A percentile compares a stretch with the other conserved stretches of the same genome.
Evolutionary conservation across 1,140 invertebrate genomes (phyloP).

Genomic region (Drosophila trapezifrons): DNA sequence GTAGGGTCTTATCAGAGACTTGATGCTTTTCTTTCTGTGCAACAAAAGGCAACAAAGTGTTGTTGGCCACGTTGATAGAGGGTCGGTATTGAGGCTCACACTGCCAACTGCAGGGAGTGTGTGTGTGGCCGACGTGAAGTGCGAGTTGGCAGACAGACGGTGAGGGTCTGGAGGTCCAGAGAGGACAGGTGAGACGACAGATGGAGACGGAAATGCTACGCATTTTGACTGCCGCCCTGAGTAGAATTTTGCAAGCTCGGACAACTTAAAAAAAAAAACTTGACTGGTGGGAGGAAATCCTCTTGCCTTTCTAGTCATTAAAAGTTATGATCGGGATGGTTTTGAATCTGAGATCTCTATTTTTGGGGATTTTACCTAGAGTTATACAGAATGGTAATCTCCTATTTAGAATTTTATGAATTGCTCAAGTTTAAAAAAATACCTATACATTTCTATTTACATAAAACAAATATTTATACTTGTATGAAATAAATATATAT

Average conservation of each 20-base stretch:
- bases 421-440: no score
- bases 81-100: conserved; percentile 5
- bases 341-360: not conserved
- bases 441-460: no score
- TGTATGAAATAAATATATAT: no score
- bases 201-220: conserved; percentile 28
- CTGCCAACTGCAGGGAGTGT: conserved; percentile 22
- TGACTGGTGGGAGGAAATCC: not conserved
- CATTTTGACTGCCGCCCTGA: conserved; percentile 22
- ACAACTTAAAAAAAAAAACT: not conserved
- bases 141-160: not conserved
- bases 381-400: no score
- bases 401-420: no score
- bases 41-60: conserved; percentile 46
- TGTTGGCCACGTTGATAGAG: conserved; percentile 24
- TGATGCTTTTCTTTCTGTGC: not conserved
- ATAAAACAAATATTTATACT: no score
- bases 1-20: no score
- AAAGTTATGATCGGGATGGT: conserved; percentile 13
- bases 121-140: conserved; percentile 14
- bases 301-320: not conserved
- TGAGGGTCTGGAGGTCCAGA: not conserved
- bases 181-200: conserved; percentile 13
- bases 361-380: not conserved
- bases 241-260: conserved; percentile 17